Evolutionary conservation across 92 coral and sea anemone genomes (phyloP).

Genomic region (Parazoanthus atlanticus): DNA sequence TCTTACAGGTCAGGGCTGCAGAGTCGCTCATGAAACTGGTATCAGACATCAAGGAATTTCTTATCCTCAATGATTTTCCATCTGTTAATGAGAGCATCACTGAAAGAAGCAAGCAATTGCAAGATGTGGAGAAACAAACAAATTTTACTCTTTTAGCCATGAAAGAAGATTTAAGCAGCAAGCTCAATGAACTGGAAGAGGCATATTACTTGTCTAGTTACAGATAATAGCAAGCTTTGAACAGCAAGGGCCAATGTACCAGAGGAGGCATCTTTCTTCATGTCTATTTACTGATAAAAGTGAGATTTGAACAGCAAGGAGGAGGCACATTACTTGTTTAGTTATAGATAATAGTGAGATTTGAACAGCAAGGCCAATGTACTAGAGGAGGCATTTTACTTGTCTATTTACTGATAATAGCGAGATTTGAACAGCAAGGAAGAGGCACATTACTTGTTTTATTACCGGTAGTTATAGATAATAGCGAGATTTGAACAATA

Average conservation of each 20-base stretch:
- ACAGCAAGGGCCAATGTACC: neutral
- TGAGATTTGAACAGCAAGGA: slow-evolving; percentile 78
- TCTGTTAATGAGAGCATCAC: slow-evolving; percentile 89
- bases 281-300: slow-evolving; percentile 48
- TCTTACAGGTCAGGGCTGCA: slow-evolving; percentile 89
- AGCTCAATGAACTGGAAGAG: slow-evolving; percentile 85
- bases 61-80: slow-evolving; percentile 93
- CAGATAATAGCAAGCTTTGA: slow-evolving; percentile 33
- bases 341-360: slow-evolving; percentile 52
- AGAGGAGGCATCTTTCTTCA: too few species aligned
- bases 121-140: slow-evolving; percentile 72
- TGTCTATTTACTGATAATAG: slow-evolving; percentile 48
- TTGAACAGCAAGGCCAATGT: neutral
- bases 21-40: slow-evolving; percentile 95
- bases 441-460: slow-evolving; percentile 81
- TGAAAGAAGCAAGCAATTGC: slow-evolving; percentile 70
- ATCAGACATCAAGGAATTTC: slow-evolving; percentile 97
- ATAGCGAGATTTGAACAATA: neutral
- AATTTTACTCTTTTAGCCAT: slow-evolving; percentile 63
- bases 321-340: slow-evolving; percentile 78
- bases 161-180: slow-evolving; percentile 81
- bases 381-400: too few species aligned
- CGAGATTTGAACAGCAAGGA: slow-evolving; percentile 78
- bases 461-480: slow-evolving; percentile 74
- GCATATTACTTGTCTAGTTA: slow-evolving; percentile 76